Evolutionary conservation across 2,888 invertebrate genomes (phyloP).

Genomic region (Phyllotreta striolata): DNA sequence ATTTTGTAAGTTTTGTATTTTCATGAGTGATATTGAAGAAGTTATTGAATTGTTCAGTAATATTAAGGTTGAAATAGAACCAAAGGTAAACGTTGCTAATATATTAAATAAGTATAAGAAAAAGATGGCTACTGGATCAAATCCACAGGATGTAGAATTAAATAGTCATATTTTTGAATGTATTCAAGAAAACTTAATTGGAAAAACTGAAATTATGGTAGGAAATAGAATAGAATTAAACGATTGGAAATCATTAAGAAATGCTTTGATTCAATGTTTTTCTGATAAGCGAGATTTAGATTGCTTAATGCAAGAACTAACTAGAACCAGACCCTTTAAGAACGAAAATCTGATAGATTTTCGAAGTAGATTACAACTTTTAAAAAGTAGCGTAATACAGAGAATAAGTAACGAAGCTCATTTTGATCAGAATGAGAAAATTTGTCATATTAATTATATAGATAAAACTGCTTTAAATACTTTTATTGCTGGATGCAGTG

Average conservation of each 20-base stretch:
- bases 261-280: conserved; percentile 25
- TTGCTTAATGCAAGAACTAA: conserved; percentile 19
- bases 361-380: conserved; percentile 9
- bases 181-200: conserved; percentile 27
- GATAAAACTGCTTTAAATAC: too few species aligned
- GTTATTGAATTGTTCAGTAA: too few species aligned
- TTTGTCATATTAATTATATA: too few species aligned
- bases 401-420: background rate
- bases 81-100: too few species aligned
- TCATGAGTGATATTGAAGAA: too few species aligned
- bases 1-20: too few species aligned
- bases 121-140: background rate
- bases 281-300: conserved; percentile 23
- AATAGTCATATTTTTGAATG: conserved; percentile 27
- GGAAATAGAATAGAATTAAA: conserved; percentile 20
- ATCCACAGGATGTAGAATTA: background rate
- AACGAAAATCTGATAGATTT: conserved; percentile 12
- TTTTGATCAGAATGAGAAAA: too few species aligned
- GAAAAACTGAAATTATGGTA: conserved; percentile 26
- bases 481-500: too few species aligned
- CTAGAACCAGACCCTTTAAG: conserved; percentile 15
- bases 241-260: conserved; percentile 19
- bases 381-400: conserved; percentile 6
- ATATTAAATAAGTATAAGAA: too few species aligned
- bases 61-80: too few species aligned